Base-by-base conservation (phyloP, 2,113 vertebrate species). In the Lamprotornis superbus region DNA sequence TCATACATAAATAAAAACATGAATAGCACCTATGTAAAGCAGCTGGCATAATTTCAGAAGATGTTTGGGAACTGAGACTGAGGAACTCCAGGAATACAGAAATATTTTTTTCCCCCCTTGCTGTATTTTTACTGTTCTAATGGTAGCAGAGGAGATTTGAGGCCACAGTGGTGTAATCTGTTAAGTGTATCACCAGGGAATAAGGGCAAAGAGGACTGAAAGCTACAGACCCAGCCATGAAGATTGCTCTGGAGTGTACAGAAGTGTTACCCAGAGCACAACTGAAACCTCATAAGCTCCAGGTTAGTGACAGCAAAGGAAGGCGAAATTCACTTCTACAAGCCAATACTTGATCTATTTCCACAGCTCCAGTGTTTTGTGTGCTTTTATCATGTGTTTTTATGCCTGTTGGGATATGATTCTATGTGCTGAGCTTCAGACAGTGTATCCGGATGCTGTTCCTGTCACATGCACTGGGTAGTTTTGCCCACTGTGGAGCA, bases 41-140 rank as follows among this genome's bases (percentile, higher is more conserved):
- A 91, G 60, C 56, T 97, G 94, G 93, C 94, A 73, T 42, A 46
- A 92, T 95, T 95, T 96, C 88, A 95, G 86, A 92, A 71, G 79
- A 63, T n/a, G 40, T 87, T 65, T 89, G 75, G 57, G 65, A 95
- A 46, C 40, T 35, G 49, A 92, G 61, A 87, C 61, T 76, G 49
- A 19, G 79, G 47, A 94, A 47, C 33, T 93, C 50, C 33, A 52
- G 73, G 50, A 68, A 77, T 80, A 74, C 7, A 80, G 55, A 52
- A 80, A 55, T 49, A 18, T 25, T 47, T 77, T 73, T 78, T 68
- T 73, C 9, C 9, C 23, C 19, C 5, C 24, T 47, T 80, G 55
- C 12, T 59, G 4, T 56, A 30, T 37, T n/a, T 67, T 91, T 87
- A 69, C 19, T 57, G 50, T 6, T 71, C 3, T 3, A 77, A 70